Conservation (phyloP, 2,797 vertebrate genomes). For the Parambassis ranga region DNA sequence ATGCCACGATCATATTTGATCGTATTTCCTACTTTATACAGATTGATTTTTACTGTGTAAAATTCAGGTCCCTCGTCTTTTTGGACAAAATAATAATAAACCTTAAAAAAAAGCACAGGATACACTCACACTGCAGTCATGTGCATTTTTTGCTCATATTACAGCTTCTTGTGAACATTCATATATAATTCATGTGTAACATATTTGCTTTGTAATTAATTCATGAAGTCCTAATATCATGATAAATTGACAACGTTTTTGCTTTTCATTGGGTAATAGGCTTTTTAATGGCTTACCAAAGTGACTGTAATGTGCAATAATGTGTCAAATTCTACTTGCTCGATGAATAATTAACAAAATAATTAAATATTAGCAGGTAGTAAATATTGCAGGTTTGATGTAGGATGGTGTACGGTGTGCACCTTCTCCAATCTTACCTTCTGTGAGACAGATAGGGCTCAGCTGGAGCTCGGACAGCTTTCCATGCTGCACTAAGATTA, state of each 20-base stretch:
- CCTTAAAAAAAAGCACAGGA: too few relatives aligned
- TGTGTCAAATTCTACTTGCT: background rate
- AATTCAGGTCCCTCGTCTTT: too few relatives aligned
- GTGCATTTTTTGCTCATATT: background rate
- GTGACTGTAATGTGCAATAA: background rate
- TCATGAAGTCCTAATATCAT: background rate
- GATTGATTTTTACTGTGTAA: too few relatives aligned
- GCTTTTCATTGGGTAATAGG: background rate
- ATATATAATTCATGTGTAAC: background rate
- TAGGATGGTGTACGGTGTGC: too few relatives aligned
- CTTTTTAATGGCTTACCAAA: background rate
- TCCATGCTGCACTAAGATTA: constrained; percentile 8
- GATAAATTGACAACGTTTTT: background rate
- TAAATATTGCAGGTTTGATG: background rate
- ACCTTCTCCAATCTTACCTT: constrained; percentile 13
- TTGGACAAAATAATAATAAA: too few relatives aligned
- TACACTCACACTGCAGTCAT: background rate
- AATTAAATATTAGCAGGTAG: background rate
- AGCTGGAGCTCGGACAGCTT: constrained; percentile 6
- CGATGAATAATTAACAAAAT: background rate
- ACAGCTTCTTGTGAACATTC: background rate
- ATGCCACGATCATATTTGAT: too few relatives aligned
- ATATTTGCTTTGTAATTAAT: background rate
- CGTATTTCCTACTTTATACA: too few relatives aligned
- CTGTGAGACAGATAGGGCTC: constrained; percentile 10